phyloP scores from a whole-genome alignment of 2,797 vertebrate species.

The Tolypeutes matacus region DNA sequence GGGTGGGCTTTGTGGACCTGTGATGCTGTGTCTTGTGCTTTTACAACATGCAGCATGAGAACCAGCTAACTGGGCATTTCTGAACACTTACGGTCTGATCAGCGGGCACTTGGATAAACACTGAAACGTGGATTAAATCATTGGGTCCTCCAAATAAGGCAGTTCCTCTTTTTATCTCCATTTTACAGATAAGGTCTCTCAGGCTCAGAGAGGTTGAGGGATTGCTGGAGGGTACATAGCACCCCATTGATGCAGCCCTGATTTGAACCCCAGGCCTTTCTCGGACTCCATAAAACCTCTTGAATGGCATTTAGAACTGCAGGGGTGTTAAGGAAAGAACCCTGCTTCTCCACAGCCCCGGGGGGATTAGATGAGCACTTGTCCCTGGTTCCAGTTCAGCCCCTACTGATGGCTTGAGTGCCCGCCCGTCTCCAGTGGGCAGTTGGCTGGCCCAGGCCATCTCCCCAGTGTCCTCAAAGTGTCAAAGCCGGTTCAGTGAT shows the following conservation, averaged over 20 bases:
- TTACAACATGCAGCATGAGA: not conserved
- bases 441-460: not conserved
- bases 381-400: not conserved
- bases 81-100: not conserved
- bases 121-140: not conserved
- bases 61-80: not conserved
- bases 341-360: not conserved
- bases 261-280: not conserved
- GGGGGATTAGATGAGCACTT: not conserved
- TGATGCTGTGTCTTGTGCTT: not conserved
- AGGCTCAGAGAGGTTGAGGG: not conserved
- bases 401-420: not conserved
- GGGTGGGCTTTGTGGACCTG: not conserved
- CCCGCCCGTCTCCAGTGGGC: not conserved
- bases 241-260: no score
- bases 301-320: not conserved
- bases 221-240: not conserved
- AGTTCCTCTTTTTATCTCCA: not conserved
- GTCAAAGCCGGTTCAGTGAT: slow-evolving; percentile 29
- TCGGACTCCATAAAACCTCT: not conserved
- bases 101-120: fast-evolving
- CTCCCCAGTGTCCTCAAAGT: slow-evolving; percentile 55
- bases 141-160: not conserved
- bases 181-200: not conserved
- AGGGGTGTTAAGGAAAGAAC: not conserved